Evolutionary conservation across 2,113 vertebrate species (phyloP).

Genomic region (Gavia stellata): DNA sequence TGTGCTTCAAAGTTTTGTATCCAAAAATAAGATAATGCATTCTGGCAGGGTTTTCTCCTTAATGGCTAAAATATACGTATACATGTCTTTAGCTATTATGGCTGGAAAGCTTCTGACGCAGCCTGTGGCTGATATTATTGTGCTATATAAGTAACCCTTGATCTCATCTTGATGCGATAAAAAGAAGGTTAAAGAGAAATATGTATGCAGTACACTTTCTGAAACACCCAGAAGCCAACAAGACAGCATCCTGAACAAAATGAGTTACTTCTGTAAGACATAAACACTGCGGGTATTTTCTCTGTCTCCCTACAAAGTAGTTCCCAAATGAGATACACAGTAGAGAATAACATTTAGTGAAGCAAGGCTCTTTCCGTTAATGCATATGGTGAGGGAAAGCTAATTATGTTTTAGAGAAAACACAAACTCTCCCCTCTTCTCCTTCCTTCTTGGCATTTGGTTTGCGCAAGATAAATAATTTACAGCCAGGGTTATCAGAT

Average conservation of each 20-base stretch:
- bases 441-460: background rate
- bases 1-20: constrained; percentile 39
- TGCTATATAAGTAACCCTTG: constrained; percentile 50
- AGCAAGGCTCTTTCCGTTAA: background rate
- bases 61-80: constrained; percentile 46
- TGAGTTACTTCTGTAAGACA: background rate
- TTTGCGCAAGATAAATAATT: background rate
- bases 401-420: background rate
- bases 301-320: background rate
- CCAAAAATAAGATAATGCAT: constrained; percentile 45
- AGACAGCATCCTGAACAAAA: background rate
- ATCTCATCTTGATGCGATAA: background rate
- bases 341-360: background rate
- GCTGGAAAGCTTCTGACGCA: constrained; percentile 15
- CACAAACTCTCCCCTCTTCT: background rate
- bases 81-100: constrained; percentile 29
- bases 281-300: background rate
- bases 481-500: background rate
- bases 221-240: background rate
- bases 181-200: constrained; percentile 62
- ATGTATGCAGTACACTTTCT: background rate
- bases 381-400: background rate
- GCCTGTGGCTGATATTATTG: constrained; percentile 45
- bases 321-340: background rate
- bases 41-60: constrained; percentile 56